phyloP scores from a whole-genome alignment of 2,888 invertebrate species.

The Ormia ochracea region DNA sequence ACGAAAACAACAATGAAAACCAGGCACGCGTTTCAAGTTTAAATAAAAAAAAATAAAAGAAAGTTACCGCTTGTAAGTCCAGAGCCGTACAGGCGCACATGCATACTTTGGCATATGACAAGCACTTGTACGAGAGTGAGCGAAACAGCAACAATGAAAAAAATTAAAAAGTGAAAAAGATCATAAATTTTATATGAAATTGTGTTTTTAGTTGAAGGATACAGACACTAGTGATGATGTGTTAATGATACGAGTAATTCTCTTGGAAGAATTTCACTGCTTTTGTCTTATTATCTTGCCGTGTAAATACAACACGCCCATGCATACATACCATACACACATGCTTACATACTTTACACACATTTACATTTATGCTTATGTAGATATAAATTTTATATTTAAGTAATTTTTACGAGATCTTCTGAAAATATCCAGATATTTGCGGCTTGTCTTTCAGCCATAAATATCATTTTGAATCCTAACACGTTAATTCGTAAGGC shows the following conservation, averaged over 20 bases:
- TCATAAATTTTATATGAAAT: slow-evolving; percentile 22
- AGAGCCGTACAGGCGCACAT: slow-evolving; percentile 1
- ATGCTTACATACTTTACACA: neutral
- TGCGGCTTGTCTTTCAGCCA: too few species aligned
- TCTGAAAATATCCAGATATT: too few species aligned
- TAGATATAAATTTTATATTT: too few species aligned
- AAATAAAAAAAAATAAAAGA: slow-evolving; percentile 31
- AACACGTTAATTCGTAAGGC: too few species aligned
- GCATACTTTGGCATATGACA: slow-evolving; percentile 50
- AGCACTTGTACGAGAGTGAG: too few species aligned
- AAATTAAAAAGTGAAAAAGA: slow-evolving; percentile 19
- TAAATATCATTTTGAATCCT: too few species aligned
- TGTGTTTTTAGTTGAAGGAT: neutral
- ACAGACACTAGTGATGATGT: slow-evolving; percentile 16
- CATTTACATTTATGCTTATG: too few species aligned
- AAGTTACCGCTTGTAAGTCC: slow-evolving; percentile 35
- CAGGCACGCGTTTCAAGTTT: slow-evolving; percentile 47
- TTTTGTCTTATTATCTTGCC: neutral
- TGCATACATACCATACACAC: neutral
- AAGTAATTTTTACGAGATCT: too few species aligned
- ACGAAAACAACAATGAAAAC: slow-evolving; percentile 36
- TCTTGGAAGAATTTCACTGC: neutral
- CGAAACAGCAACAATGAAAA: slow-evolving; percentile 3
- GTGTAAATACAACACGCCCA: neutral
- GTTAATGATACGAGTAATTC: slow-evolving; percentile 37